These are phyloP conservation scores for Daktulosphaira vitifoliae DNA, from an alignment of 1,140 invertebrate genomes.

Conservation along the genomic window DNA sequence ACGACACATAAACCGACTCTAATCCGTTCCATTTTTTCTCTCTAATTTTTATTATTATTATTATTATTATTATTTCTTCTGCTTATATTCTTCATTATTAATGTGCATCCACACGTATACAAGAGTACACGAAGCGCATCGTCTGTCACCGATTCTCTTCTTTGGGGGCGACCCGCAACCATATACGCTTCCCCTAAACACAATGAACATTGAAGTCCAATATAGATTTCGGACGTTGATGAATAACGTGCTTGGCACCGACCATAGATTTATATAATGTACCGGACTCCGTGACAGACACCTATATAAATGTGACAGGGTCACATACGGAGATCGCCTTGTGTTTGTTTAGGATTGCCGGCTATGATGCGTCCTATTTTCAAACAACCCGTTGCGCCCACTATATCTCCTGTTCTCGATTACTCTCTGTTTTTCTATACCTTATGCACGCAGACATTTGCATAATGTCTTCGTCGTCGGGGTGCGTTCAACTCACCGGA, in stretches of 20 bases:
- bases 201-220: not conserved
- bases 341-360: conserved; percentile 26
- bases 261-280: not conserved
- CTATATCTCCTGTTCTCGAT: not conserved
- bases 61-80: conserved; percentile 13
- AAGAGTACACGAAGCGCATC: not conserved
- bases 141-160: conserved; percentile 27
- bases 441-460: conserved; percentile 5
- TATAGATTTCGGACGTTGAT: conserved; percentile 32
- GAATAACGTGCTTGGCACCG: conserved; percentile 11
- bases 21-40: conserved; percentile 25
- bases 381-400: no score
- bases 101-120: conserved; percentile 14
- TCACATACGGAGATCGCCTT: not conserved
- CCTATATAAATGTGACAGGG: conserved; percentile 13
- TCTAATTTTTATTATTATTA: conserved; percentile 7
- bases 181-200: not conserved
- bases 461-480: conserved; percentile 2
- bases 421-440: not conserved
- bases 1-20: not conserved
- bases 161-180: conserved; percentile 6
- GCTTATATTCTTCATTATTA: conserved; percentile 13
- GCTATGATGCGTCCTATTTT: no score
- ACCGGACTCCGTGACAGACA: conserved; percentile 1
- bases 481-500: conserved; percentile 19